Conservation (phyloP, 2,888 invertebrate genomes). For the Perizoma affinitatum region DNA sequence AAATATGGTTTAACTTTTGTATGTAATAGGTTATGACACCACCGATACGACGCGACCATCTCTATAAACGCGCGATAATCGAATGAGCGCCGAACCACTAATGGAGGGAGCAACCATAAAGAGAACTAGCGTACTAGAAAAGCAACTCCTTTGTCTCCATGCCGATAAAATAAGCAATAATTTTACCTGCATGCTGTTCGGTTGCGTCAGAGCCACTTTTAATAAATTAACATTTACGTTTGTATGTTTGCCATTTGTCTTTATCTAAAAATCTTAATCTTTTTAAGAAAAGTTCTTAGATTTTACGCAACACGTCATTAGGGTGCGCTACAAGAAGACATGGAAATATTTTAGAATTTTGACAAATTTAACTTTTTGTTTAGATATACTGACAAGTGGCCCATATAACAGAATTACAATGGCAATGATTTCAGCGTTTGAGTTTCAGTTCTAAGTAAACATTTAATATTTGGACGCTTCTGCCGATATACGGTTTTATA, state of each 20-base stretch:
- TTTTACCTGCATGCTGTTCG: no score
- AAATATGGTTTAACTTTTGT: conserved; percentile 23
- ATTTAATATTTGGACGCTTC: not conserved
- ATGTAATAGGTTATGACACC: conserved; percentile 52
- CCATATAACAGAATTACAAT: no score
- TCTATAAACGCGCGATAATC: conserved; percentile 57
- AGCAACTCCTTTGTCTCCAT: not conserved
- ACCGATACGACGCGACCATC: conserved; percentile 45
- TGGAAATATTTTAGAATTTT: no score
- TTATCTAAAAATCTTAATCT: no score
- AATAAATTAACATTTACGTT: no score
- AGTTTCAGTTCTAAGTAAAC: conserved; percentile 16
- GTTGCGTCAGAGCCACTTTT: no score
- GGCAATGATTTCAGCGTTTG: not conserved
- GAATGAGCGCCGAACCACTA: conserved; percentile 59
- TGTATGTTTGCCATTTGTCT: no score
- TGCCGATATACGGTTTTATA: conserved; percentile 4
- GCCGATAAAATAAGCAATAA: not conserved
- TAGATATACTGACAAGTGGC: no score
- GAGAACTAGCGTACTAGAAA: not conserved
- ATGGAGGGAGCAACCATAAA: conserved; percentile 45
- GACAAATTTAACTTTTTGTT: no score
- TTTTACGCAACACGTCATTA: no score
- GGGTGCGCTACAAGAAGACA: no score
- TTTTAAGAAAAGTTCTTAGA: no score